A percentile compares a stretch with the other conserved stretches of the same genome.
Conservation (phyloP, 2,113 vertebrate genomes). For the Suncus etruscus region DNA sequence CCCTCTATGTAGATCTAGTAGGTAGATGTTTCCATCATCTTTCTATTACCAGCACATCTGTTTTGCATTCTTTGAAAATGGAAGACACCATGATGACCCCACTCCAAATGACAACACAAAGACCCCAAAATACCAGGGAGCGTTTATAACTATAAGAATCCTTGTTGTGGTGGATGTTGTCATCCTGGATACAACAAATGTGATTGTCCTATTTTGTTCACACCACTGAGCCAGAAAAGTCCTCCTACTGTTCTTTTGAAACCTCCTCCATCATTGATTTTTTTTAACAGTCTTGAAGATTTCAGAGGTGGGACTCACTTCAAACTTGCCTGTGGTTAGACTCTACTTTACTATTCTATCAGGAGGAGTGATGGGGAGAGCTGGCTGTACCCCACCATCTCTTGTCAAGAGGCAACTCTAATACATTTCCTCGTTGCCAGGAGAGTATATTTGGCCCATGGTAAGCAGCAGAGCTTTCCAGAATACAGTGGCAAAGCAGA, state of each 20-base stretch:
- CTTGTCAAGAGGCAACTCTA: too few relatives aligned
- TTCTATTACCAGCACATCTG: too few relatives aligned
- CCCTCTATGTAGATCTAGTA: too few relatives aligned
- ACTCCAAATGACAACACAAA: neutral
- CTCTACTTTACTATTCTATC: neutral
- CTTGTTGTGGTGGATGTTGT: neutral
- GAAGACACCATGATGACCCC: neutral
- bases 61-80: neutral
- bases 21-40: too few relatives aligned
- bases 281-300: neutral
- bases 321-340: rapidly evolving
- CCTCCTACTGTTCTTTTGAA: neutral
- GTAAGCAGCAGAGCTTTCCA: neutral
- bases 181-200: neutral
- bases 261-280: too few relatives aligned
- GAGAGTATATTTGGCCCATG: neutral
- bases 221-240: neutral
- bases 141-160: too few relatives aligned
- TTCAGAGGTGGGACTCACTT: neutral
- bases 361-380: neutral
- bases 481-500: too few relatives aligned
- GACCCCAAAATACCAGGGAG: too few relatives aligned
- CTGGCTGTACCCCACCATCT: rapidly evolving
- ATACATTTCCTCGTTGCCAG: rapidly evolving
- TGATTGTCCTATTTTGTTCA: neutral